These are phyloP conservation scores for Pipistrellus nathusii DNA, from an alignment of 2,797 vertebrate species.

Conservation along the genomic window DNA sequence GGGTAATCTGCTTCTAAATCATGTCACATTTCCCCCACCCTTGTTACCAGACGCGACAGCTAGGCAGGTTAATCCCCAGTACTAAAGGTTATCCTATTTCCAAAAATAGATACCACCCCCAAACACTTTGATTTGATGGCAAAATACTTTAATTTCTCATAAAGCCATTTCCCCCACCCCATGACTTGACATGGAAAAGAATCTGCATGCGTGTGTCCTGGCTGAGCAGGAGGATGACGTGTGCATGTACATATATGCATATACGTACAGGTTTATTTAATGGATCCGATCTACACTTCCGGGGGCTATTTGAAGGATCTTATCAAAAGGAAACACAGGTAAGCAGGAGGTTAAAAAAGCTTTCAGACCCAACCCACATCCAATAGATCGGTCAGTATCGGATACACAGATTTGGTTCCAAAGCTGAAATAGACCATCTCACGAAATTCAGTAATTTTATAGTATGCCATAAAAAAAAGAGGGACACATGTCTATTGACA, in stretches of 20 bases:
- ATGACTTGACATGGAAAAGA: neutral
- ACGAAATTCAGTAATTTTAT: constrained; percentile 77
- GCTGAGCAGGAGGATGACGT: neutral
- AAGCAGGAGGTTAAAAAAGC: constrained; percentile 80
- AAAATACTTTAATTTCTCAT: constrained; percentile 60
- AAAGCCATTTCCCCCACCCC: neutral
- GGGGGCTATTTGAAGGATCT: constrained; percentile 81
- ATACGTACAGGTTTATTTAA: constrained; percentile 83
- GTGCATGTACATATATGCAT: neutral
- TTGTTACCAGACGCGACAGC: neutral
- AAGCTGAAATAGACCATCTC: constrained; percentile 81
- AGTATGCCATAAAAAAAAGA: constrained; percentile 80
- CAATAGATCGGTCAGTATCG: constrained; percentile 82
- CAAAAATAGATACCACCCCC: neutral
- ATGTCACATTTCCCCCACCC: neutral
- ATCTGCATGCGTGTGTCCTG: neutral
- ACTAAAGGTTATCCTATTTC: neutral
- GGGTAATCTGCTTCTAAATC: neutral
- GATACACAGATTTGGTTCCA: constrained; percentile 84
- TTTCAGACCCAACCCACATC: constrained; percentile 82
- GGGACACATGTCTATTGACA: constrained; percentile 62
- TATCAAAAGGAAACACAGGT: constrained; percentile 84
- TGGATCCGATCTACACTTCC: constrained; percentile 79
- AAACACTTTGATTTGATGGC: neutral
- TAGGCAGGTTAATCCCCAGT: neutral